Base-by-base conservation (phyloP, 1,140 invertebrate genomes). In the Tenebrio molitor region DNA sequence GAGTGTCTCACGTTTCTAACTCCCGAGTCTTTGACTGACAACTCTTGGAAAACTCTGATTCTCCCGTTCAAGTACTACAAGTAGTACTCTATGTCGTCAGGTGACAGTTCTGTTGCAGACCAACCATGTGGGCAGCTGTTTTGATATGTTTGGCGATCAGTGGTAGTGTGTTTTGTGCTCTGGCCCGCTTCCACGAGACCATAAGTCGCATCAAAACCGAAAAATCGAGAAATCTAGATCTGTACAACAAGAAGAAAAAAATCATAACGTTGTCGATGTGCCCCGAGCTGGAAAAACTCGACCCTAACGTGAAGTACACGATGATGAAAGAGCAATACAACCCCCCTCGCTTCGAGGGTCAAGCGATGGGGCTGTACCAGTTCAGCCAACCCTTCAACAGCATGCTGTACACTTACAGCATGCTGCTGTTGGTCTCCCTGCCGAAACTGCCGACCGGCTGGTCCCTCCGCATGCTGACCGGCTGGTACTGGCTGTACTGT, bases 401-500 rank as follows among this genome's bases (percentile, higher is more conserved):
- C 77, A 86, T 92, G 68, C 82, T 95, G 4, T 91, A 93, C 71
- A 93, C 91, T 0, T 94, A 90, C 74, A 90, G 92, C 66, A 94
- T 94, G 92, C 81, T 94, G 15, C 81, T 93, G 0, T 87, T 91
- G 74, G 90, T 95, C 14, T 92, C 92, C 0, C 74, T 94, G 41
- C 92, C 93, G 0, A 88, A 88, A 76, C 83, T 94, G 69, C 92
- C 93, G 0, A 85, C 85, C 6, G 90, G 89, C 17, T 94, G 93
- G 92, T 90, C 93, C 0, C 82, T 95, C 34, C 84, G 93, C 29
- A 81, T 94, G 10, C 84, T 95, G 7, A 93, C 93, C 14, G 93
- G 93, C 1, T 94, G 92, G 89, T 95, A 93, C 83, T 95, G 93
- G 93, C 79, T 95, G 0, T 95, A 94, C 77, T 92, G 91, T 77